phyloP scores from a whole-genome alignment of 1,140 invertebrate genomes.

The Hestina assimilis region DNA sequence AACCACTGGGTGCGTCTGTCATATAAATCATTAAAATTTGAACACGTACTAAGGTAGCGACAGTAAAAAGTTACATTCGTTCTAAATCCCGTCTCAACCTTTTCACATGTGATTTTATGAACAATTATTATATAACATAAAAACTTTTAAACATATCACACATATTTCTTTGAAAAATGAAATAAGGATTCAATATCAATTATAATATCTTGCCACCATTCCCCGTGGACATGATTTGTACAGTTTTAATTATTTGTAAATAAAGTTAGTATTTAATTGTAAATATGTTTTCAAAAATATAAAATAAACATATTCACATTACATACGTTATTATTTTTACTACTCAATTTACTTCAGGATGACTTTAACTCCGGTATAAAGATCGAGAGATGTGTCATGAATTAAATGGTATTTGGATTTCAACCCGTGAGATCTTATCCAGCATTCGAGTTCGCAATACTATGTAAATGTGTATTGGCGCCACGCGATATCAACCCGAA shows the following conservation, averaged over 20 bases:
- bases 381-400: background rate
- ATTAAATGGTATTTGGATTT: background rate
- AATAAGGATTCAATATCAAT: conserved; percentile 73
- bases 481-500: conserved; percentile 35
- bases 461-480: conserved; percentile 43
- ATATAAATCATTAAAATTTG: conserved; percentile 52
- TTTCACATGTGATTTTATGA: background rate
- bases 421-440: conserved; percentile 4
- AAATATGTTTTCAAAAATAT: too few relatives aligned
- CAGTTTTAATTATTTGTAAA: background rate
- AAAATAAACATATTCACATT: too few relatives aligned
- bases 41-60: conserved; percentile 40
- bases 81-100: background rate
- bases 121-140: too few relatives aligned
- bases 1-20: conserved; percentile 43
- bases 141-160: conserved; percentile 46
- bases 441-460: conserved; percentile 12
- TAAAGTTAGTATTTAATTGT: too few relatives aligned
- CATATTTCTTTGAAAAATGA: conserved; percentile 69
- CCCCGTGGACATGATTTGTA: background rate
- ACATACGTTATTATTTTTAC: too few relatives aligned
- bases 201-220: too few relatives aligned
- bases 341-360: too few relatives aligned
- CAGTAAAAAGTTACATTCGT: conserved; percentile 16
- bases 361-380: too few relatives aligned